Evolutionary conservation across 2,797 vertebrate genomes (phyloP), one percentile per base, ranked within the genome.

Genomic region (Hydrophis major): DNA sequence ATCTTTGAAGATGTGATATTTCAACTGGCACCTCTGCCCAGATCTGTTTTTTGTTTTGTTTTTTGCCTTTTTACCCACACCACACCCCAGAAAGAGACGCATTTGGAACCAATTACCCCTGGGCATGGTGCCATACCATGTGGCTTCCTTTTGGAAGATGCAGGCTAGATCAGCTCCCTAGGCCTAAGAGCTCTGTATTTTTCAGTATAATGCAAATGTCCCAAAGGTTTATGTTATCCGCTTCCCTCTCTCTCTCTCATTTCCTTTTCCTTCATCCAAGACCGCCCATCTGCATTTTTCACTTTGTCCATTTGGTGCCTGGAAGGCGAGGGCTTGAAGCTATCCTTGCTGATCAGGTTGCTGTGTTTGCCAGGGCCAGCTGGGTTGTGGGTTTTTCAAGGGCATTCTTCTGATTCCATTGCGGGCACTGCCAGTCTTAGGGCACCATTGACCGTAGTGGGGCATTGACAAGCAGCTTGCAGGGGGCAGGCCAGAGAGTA

Each of bases 21-120:
- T 89, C 87, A 28, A 56, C 66, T 42, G 69, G 92, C 92, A 93
- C 25, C 69, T 89, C 87, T 89, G 69, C 86, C 42, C 7, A 91
- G 25, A 47, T 89, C 90, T 93, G 87, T 86, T 93, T 56, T 89
- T 42, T 27, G 47, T 89, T 86, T 93, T 56, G 86, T 42, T 42
- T 42, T 42, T 69, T 89, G 90, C 92, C 69, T 88, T 69, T 78
- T 61, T 91, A 88, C 90, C 69, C 90, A 56, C n/a, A 88, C 93
- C 87, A 16, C 93, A 47, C 87, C 90, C 90, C 90, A 91, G 90
- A 91, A 42, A 37, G 87, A 93, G 69, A 91, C 20, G 32, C 90
- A 93, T 93, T 86, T 93, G 93, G 93, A 91, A 93, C 93, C 87
- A 89, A 91, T 93, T 93, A 93, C 74, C 69, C 66, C 59, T 57